Conservation (phyloP, 2,888 invertebrate species). For the Blomia tropicalis region DNA sequence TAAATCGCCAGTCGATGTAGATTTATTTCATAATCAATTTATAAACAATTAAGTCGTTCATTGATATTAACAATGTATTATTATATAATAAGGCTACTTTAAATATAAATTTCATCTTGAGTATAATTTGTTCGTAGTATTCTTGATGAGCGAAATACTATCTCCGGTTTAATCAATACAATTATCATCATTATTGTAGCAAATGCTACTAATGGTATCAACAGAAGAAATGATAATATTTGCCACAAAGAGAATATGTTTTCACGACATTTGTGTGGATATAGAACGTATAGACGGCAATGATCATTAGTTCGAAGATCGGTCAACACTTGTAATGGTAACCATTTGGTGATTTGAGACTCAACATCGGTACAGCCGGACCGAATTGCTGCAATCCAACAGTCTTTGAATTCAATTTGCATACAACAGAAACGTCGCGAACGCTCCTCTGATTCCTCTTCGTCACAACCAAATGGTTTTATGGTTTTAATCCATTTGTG, state of each 20-base stretch:
- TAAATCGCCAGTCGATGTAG: slow-evolving; percentile 79
- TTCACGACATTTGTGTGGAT: slow-evolving; percentile 14
- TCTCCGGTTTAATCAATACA: not conserved
- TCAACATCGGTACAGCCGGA: not conserved
- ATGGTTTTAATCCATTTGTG: not conserved
- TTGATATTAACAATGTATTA: too few species aligned
- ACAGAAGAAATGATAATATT: slow-evolving; percentile 13
- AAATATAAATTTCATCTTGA: not conserved
- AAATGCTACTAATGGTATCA: slow-evolving; percentile 9
- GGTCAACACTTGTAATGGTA: not conserved
- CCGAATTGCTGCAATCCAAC: not conserved
- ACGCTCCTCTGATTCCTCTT: not conserved
- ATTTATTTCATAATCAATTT: slow-evolving; percentile 64
- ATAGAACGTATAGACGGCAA: slow-evolving; percentile 8
- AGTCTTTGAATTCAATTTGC: slow-evolving; percentile 9
- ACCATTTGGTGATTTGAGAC: not conserved
- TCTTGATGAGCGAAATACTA: not conserved
- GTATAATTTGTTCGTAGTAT: not conserved
- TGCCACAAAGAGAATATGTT: slow-evolving; percentile 12
- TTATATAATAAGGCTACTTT: too few species aligned
- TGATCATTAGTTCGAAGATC: slow-evolving; percentile 10
- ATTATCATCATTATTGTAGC: not conserved
- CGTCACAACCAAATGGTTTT: too few species aligned
- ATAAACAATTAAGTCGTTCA: too few species aligned
- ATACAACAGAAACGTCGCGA: slow-evolving; percentile 1